phyloP scores from a whole-genome alignment of 2,797 vertebrate genomes.

The Trachops cirrhosus region DNA sequence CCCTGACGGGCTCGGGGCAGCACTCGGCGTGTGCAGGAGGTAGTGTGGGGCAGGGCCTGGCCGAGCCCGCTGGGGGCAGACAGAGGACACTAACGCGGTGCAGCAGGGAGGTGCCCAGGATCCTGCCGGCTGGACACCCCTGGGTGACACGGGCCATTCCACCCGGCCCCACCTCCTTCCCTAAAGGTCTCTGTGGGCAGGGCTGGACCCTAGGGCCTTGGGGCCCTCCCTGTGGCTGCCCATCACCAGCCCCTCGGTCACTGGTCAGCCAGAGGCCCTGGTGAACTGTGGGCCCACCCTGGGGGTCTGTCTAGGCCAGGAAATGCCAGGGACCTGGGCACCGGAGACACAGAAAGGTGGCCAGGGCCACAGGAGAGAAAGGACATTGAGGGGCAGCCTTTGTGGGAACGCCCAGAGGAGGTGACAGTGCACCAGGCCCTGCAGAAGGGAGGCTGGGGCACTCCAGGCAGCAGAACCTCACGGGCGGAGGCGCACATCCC shows the following conservation, averaged over 20 bases:
- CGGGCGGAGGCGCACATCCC: background rate
- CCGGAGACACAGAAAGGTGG: background rate
- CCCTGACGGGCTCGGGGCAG: accelerated
- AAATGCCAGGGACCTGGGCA: background rate
- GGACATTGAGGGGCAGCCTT: background rate
- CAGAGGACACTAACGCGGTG: accelerated
- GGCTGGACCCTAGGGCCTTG: background rate
- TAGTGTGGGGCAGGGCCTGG: accelerated
- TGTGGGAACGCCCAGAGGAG: background rate
- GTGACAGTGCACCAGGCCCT: background rate
- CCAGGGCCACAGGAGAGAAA: background rate
- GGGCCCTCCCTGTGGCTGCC: background rate
- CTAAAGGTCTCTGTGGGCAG: no score
- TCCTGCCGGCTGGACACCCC: background rate
- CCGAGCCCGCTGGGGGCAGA: background rate
- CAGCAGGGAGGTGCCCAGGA: background rate
- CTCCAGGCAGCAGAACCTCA: background rate
- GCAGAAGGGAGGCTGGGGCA: background rate
- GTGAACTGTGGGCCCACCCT: background rate
- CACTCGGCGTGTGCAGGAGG: accelerated
- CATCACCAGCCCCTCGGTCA: background rate
- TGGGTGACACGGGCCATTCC: no score
- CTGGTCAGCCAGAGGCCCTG: background rate
- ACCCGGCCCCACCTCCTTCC: background rate
- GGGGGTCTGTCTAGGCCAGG: background rate